phyloP scores from a whole-genome alignment of 2,888 invertebrate genomes.

The Andrena trimmerana region DNA sequence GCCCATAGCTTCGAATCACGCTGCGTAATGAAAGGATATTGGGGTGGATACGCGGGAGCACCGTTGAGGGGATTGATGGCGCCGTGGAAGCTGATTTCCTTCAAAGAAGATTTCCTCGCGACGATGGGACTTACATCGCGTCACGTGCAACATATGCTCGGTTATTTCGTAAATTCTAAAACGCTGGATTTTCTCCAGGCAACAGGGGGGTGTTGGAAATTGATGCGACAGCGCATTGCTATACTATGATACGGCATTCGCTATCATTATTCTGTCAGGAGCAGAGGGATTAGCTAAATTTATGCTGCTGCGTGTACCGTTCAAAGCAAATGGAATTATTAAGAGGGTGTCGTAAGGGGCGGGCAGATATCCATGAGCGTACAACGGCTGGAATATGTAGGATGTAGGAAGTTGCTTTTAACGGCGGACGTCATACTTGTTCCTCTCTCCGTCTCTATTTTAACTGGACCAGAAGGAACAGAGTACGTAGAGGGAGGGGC shows the following conservation, averaged over 20 bases:
- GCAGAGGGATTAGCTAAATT: neutral
- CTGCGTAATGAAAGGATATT: constrained; percentile 23
- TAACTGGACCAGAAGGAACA: constrained; percentile 12
- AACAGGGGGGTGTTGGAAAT: neutral
- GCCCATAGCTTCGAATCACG: constrained; percentile 8
- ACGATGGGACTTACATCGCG: neutral
- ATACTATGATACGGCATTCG: neutral
- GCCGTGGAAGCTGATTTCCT: neutral
- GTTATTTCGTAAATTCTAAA: no score
- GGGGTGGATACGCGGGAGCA: neutral
- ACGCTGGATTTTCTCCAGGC: no score
- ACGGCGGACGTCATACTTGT: constrained; percentile 3
- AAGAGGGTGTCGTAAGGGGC: neutral
- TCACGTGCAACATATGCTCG: no score
- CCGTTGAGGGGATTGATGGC: neutral
- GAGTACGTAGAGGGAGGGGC: neutral
- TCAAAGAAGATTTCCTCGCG: neutral
- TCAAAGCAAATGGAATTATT: constrained; percentile 21
- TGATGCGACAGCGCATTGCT: neutral
- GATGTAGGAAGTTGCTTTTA: constrained; percentile 22
- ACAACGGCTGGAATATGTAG: constrained; percentile 11
- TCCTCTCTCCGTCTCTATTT: constrained; percentile 7
- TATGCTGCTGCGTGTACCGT: neutral
- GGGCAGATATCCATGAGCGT: neutral
- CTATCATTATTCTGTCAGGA: neutral